phyloP scores from a whole-genome alignment of 2,888 invertebrate genomes.

The Tricholauxania praeusta region DNA sequence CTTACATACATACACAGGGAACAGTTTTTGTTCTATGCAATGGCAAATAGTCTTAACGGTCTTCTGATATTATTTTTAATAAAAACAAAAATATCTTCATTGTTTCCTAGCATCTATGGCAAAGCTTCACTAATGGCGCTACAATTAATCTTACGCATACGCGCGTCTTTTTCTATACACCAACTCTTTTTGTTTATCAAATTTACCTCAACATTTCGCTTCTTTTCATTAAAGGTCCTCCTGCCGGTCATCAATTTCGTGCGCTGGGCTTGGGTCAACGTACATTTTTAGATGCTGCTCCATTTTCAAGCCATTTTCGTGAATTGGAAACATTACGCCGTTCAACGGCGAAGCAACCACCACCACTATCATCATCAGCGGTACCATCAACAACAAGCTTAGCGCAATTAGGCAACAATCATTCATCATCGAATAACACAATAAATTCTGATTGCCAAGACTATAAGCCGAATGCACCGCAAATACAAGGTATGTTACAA shows the following conservation, averaged over 20 bases:
- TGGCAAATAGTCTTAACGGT: no score
- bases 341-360: constrained; percentile 61
- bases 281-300: constrained; percentile 74
- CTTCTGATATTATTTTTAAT: no score
- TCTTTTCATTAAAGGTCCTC: constrained; percentile 69
- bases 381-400: constrained; percentile 58
- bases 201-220: constrained; percentile 37
- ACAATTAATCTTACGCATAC: no score
- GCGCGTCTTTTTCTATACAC: background rate
- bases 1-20: no score
- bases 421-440: constrained; percentile 66
- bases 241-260: constrained; percentile 77
- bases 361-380: constrained; percentile 47
- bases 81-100: background rate
- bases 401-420: constrained; percentile 61
- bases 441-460: constrained; percentile 71
- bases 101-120: background rate
- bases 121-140: background rate
- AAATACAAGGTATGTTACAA: constrained; percentile 65
- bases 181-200: background rate
- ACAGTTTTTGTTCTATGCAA: no score
- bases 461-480: constrained; percentile 74
- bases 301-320: constrained; percentile 75
- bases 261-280: constrained; percentile 81
- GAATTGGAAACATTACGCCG: constrained; percentile 80